phyloP scores from a whole-genome alignment of 2,888 invertebrate species.

The Athripsodes cinereus region DNA sequence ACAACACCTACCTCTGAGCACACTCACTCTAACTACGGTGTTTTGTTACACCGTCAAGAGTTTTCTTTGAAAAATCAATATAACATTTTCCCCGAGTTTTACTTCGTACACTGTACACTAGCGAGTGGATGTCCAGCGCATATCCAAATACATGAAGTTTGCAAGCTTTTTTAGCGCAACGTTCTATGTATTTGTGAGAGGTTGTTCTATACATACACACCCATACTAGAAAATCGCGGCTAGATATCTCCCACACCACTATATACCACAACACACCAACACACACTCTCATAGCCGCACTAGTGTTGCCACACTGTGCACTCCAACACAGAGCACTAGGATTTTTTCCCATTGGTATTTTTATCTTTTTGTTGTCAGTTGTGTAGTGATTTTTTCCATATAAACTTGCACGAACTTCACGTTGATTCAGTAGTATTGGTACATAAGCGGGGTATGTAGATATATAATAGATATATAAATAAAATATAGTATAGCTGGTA shows the following conservation, averaged over 20 bases:
- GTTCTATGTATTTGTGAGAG: slow-evolving; percentile 23
- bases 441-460: no score
- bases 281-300: neutral
- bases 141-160: slow-evolving; percentile 54
- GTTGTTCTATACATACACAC: neutral
- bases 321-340: slow-evolving; percentile 3
- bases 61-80: slow-evolving; percentile 57
- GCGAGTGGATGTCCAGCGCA: slow-evolving; percentile 57
- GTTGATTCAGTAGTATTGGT: neutral
- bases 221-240: no score
- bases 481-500: no score
- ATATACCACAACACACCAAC: neutral
- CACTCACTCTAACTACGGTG: slow-evolving; percentile 35
- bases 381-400: slow-evolving; percentile 47
- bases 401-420: slow-evolving; percentile 30
- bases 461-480: no score
- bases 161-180: slow-evolving; percentile 56
- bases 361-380: slow-evolving; percentile 40
- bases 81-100: slow-evolving; percentile 52
- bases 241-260: neutral
- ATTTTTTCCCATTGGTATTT: slow-evolving; percentile 6
- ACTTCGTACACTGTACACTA: slow-evolving; percentile 45
- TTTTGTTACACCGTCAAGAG: slow-evolving; percentile 53
- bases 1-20: neutral
- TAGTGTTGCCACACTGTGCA: slow-evolving; percentile 51